Base-by-base conservation (phyloP, 2,797 vertebrate genomes). In the Chelonia mydas region DNA sequence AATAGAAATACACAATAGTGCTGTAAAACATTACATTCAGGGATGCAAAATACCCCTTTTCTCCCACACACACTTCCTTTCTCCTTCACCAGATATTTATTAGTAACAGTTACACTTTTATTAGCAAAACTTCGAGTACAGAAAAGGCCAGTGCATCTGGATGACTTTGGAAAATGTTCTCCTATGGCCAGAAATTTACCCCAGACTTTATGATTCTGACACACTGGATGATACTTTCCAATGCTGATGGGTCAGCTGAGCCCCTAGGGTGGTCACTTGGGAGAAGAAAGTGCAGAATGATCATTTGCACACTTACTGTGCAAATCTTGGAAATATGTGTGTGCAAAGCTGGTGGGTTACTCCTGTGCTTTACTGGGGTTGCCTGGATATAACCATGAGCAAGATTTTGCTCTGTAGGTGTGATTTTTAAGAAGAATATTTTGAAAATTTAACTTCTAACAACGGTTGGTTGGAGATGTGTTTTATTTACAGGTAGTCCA, bases 201-300 rank as follows among this genome's bases (percentile, higher is more conserved):
- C 55, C 11, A 76, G 11, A 84, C 10, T 12, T 6, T 81, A 76
- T 11, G n/a, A 91, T 76, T 31, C 65, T 89, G 49, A 49, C 2
- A 21, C 5, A 81, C 2, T 79, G 11, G 81, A 88, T 86, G 5
- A 93, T 74, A 7, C 65, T 94, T 93, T 81, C 15, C 94, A 86
- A 59, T 84, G 80, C 2, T 45, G 8, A 65, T 83, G 4, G 85
- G 47, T 83, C 50, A 54, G 4, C 51, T 89, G 87, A 90, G 33
- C 47, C 17, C 5, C 47, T 37, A 0, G 54, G 82, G 82, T 23
- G 57, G 0, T 1, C 3, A 2, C 1, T 13, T 91, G 28, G 15
- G 78, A 59, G 68, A 59, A 7, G 7, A 37, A 8, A 10, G 61
- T 21, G 17, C 33, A 19, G 17, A 68, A 37, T 19, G 5, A n/a